phyloP scores from a whole-genome alignment of 1,140 invertebrate species.

The Chionoecetes opilio region DNA sequence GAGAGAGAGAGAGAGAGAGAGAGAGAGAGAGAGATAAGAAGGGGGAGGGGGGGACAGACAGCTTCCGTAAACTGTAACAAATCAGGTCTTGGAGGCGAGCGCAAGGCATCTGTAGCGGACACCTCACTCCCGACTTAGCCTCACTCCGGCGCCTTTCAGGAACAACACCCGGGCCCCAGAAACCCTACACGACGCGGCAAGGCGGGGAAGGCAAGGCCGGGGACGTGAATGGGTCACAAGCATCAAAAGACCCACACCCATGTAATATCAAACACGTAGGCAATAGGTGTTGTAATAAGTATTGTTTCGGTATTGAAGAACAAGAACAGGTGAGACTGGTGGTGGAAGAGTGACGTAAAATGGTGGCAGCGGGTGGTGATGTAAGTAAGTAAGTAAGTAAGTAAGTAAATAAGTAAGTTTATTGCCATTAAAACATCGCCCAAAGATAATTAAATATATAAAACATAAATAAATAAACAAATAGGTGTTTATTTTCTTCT shows the following conservation, averaged over 20 bases:
- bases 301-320: background rate
- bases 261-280: background rate
- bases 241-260: background rate
- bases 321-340: background rate
- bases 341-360: background rate
- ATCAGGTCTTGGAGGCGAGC: no score
- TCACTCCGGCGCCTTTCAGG: background rate
- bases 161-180: background rate
- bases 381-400: background rate
- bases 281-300: no score
- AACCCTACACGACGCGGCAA: background rate
- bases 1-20: slow-evolving; percentile 45
- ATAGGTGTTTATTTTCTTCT: no score
- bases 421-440: no score
- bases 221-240: background rate
- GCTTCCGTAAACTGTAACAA: background rate
- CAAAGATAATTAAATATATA: no score
- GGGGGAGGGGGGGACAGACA: background rate
- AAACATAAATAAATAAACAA: no score
- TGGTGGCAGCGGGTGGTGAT: background rate
- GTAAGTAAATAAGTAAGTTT: no score
- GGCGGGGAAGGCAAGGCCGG: background rate
- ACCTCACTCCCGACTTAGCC: background rate
- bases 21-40: background rate
- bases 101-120: background rate